A percentile compares a stretch with the other conserved stretches of the same genome.
These are phyloP conservation scores for Aramus guarauna DNA, from an alignment of 2,113 vertebrate species.

Conservation along the genomic window DNA sequence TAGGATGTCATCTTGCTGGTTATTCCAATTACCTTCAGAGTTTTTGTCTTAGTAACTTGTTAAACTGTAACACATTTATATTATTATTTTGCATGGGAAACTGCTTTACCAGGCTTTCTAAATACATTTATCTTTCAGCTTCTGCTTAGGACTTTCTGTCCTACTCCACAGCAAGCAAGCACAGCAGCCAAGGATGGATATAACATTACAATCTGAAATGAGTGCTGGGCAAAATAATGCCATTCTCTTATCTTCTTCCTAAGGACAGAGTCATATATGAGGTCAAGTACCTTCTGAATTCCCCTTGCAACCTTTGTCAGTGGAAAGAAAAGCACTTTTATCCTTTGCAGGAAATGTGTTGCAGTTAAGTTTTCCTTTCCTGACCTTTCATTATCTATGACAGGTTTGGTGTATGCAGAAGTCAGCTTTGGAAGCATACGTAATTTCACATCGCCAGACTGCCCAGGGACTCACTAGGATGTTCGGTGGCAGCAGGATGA, in stretches of 20 bases:
- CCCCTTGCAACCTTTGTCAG: background rate
- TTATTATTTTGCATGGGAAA: background rate
- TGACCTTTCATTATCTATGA: background rate
- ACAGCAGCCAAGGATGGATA: background rate
- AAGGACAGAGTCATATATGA: background rate
- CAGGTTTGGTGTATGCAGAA: background rate
- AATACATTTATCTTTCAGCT: background rate
- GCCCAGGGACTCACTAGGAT: background rate
- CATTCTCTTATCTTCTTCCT: background rate
- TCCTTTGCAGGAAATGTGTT: background rate
- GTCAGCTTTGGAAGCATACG: background rate
- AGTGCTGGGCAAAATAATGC: background rate
- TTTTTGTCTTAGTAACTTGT: background rate
- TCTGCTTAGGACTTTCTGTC: background rate
- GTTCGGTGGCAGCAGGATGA: background rate
- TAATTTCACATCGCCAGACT: accelerated
- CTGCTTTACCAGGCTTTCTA: background rate
- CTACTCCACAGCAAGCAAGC: background rate
- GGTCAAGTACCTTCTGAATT: background rate
- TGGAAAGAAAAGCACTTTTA: background rate
- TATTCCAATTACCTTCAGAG: background rate
- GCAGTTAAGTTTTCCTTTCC: background rate
- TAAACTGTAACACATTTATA: background rate
- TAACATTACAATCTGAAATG: conserved; percentile 9
- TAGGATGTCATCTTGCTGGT: background rate